Percentiles rank a stretch among this genome's conserved stretches.
phyloP scores from a whole-genome alignment of 2,797 vertebrate genomes.

The Parauchenoglanis punctatus region DNA sequence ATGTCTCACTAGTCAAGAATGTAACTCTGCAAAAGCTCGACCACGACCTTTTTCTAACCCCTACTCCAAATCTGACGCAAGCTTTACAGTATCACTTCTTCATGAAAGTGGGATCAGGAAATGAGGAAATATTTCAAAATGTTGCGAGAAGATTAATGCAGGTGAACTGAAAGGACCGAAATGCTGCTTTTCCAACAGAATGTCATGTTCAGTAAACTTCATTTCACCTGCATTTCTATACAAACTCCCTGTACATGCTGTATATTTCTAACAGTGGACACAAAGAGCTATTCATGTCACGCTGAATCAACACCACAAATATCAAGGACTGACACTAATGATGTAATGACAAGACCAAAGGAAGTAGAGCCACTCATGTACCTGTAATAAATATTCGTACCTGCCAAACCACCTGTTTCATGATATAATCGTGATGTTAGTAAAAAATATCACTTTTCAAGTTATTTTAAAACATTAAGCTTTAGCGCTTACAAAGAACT shows the following conservation, averaged over 20 bases:
- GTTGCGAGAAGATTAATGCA: background rate
- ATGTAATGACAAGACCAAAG: too few relatives aligned
- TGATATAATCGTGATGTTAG: background rate
- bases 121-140: too few relatives aligned
- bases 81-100: background rate
- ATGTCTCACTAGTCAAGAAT: conserved; percentile 14
- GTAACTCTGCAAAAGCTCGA: conserved; percentile 8
- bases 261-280: background rate
- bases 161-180: background rate
- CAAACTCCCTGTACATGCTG: background rate
- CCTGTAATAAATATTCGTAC: background rate
- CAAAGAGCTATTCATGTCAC: conserved; percentile 3
- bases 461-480: background rate
- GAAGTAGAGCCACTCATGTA: background rate
- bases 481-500: background rate
- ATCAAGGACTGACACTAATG: background rate
- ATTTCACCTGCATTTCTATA: background rate
- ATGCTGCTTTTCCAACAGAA: background rate
- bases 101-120: background rate
- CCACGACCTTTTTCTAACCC: background rate
- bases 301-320: background rate
- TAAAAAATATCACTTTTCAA: background rate
- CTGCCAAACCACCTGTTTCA: background rate
- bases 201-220: background rate
- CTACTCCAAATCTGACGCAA: background rate